Evolutionary conservation across 1,140 invertebrate species (phyloP), one percentile per base, ranked within the genome.

Genomic region (Phenacoccus solenopsis): DNA sequence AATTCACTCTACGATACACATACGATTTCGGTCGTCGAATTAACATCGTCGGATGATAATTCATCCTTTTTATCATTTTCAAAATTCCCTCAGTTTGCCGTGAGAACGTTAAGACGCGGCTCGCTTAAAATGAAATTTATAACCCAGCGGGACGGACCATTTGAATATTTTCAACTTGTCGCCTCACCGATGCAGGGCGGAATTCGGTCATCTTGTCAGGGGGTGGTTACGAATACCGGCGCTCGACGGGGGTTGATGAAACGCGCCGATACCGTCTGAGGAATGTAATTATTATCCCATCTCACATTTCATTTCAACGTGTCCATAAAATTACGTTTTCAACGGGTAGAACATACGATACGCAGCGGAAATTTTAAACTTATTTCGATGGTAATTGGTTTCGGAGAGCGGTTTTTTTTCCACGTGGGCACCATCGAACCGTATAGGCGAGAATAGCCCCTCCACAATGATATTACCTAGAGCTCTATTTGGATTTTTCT

Each of bases 121-220:
- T n/a, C 21, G 59, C 20, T 64, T 64, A 27, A 64, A 64, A 64
- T 27, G 59, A 64, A 64, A 64, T 64, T 64, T 64, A 64, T 25
- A 64, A 25, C 59, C 22, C 59, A 64, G 25, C 59, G 25, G 59
- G 59, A 27, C 16, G 59, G 59, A 64, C 25, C 59, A 64, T 64
- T 64, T 64, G 59, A 64, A 64, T 64, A 64, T 64, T 64, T 64
- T 24, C 22, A 64, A 64, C 59, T 64, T 64, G 59, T 64, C 59
- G 59, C 25, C 38, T n/a, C 20, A 2, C 38, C 10, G 9, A 25
- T 1, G 13, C 20, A 27, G 22, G 59, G 59, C 59, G 59, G 59
- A 64, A 64, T 64, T 64, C 59, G 59, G 59, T 64, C 59, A 64
- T 64, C 59, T 64, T 27, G 25, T 64, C 59, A 22, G 59, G 21